Conservation (phyloP, 2,113 vertebrate species). For the Cochlearius cochlearius region DNA sequence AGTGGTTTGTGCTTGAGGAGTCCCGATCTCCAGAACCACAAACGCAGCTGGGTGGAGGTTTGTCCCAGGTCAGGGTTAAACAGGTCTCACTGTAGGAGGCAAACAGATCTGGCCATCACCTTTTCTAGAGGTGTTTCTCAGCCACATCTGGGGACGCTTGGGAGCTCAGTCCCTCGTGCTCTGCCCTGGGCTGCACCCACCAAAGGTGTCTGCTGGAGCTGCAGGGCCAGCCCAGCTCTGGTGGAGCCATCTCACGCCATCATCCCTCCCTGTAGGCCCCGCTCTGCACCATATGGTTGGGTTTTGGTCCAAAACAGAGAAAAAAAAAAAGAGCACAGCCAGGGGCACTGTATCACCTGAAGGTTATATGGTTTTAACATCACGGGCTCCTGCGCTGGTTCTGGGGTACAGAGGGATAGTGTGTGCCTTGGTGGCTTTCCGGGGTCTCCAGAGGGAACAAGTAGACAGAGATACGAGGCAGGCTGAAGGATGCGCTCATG, state of each 20-base stretch:
- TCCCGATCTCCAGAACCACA: background rate
- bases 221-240: background rate
- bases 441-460: background rate
- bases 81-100: background rate
- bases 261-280: background rate
- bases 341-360: background rate
- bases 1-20: background rate
- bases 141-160: background rate
- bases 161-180: background rate
- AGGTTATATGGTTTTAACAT: background rate
- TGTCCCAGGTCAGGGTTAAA: background rate
- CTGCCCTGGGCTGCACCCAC: background rate
- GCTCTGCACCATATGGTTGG: accelerated
- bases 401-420: background rate
- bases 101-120: background rate
- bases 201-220: background rate
- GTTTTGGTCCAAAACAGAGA: background rate
- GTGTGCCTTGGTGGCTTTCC: accelerated
- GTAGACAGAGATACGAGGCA: background rate
- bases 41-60: background rate
- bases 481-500: background rate
- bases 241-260: background rate
- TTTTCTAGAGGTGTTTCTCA: background rate
- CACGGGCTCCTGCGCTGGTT: accelerated
- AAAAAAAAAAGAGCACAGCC: background rate